These are phyloP conservation scores for Neodiprion pinetum DNA, from an alignment of 1,140 invertebrate species.

Conservation along the genomic window DNA sequence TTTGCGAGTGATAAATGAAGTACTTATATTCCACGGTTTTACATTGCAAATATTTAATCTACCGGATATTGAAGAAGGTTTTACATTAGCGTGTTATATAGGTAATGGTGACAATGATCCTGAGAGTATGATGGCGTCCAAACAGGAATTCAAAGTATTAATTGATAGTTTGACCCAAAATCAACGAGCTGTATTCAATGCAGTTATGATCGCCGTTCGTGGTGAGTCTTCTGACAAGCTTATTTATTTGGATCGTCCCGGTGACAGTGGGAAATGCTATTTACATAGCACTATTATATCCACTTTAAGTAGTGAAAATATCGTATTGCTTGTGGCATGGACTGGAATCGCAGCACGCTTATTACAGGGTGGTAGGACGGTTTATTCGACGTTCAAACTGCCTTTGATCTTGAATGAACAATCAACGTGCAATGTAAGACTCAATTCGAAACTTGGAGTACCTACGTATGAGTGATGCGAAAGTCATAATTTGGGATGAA, in stretches of 20 bases:
- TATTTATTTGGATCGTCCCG: conserved; percentile 36
- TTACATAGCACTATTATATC: conserved; percentile 35
- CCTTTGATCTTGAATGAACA: conserved; percentile 28
- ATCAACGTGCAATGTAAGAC: conserved; percentile 22
- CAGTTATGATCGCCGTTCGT: background rate
- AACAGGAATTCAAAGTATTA: background rate
- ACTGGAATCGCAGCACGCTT: conserved; percentile 46
- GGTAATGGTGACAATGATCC: background rate
- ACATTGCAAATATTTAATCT: conserved; percentile 22
- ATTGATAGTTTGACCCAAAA: background rate
- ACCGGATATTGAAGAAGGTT: conserved; percentile 26
- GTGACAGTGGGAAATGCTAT: conserved; percentile 40
- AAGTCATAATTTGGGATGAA: conserved; percentile 28
- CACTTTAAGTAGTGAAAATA: conserved; percentile 11
- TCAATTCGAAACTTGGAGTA: conserved; percentile 18
- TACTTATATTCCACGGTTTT: conserved; percentile 21
- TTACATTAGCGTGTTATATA: conserved; percentile 3
- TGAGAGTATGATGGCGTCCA: conserved; percentile 11
- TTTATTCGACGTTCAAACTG: conserved; percentile 41
- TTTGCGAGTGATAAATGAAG: conserved; percentile 21
- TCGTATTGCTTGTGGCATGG: conserved; percentile 32
- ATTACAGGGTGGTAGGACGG: conserved; percentile 36
- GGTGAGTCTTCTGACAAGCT: conserved; percentile 15
- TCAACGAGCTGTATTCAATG: conserved; percentile 13
- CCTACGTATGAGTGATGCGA: conserved; percentile 11